Base-by-base conservation (phyloP, 2,113 vertebrate species). In the Grammomys surdaster region DNA sequence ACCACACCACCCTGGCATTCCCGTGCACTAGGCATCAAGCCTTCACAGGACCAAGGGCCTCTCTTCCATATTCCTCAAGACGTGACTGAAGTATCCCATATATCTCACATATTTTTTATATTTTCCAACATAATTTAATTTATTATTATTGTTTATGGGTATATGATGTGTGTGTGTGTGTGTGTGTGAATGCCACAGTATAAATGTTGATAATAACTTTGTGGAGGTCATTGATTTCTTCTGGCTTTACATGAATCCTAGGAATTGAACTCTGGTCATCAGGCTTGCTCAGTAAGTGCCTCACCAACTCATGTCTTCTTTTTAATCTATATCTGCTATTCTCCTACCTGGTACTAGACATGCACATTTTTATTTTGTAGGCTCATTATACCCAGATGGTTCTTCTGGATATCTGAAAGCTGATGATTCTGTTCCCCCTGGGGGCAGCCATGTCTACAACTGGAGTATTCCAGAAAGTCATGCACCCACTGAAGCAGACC, bases 301-400 rank as follows among this genome's bases (percentile, higher is more conserved):
- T 86, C 40, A 69, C 28, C 69, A 31, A 87, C 31, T 36, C 20
- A 69, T 51, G 5, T 20, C 17, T 48, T 87, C 31, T 87, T 20
- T 51, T 87, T 22, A 7, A 87, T 94, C 8, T 92, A 8, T 88
- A 63, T 90, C 40, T 95, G 11, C 8, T 43, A 90, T 3, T 5
- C n/a, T 97, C 36, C 95, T 76, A 88, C 22, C 24, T 95, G 19
- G 12, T 91, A 85, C 4, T 93, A 33, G 43, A 20, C 28, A 76
- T 91, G 31, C 56, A 7, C 51, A 73, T 67, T 97, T 93, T 95
- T 4, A 70, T 97, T 97, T 98, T 98, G 90, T 92, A 99, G 99
- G 99, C 76, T 98, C 99, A 94, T 93, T 98, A 65, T 99, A 99
- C 95, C 99, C 99, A 1, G 99, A 99, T 98, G 97, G 96, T 20